Conservation (phyloP, 2,888 invertebrate species). For the Volucella inanis region DNA sequence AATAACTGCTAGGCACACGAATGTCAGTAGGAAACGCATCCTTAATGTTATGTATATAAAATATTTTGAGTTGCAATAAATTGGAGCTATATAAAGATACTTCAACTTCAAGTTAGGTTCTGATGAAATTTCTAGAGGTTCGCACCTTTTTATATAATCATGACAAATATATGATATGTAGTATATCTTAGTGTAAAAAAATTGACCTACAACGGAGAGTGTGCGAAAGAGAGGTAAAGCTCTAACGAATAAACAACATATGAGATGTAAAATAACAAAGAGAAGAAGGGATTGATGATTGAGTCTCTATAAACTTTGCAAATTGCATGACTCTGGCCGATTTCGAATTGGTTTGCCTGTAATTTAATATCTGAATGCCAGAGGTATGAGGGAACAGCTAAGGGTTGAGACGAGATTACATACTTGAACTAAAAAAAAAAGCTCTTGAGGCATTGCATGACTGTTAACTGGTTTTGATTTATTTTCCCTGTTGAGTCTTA, state of each 20-base stretch:
- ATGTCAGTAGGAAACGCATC: conserved; percentile 76
- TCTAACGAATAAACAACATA: not conserved
- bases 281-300: too few relatives aligned
- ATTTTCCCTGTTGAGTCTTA: not conserved
- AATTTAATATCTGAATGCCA: not conserved
- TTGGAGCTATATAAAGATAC: conserved; percentile 45
- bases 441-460: conserved; percentile 26
- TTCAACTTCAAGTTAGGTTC: conserved; percentile 59
- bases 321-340: too few relatives aligned
- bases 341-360: too few relatives aligned
- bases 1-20: conserved; percentile 66
- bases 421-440: not conserved
- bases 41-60: conserved; percentile 14
- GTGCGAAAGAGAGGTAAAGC: not conserved
- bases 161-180: too few relatives aligned
- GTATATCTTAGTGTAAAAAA: not conserved
- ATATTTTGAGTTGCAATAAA: not conserved
- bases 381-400: not conserved
- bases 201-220: not conserved
- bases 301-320: too few relatives aligned
- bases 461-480: conserved; percentile 24
- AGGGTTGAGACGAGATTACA: not conserved
- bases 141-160: conserved; percentile 59
- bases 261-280: too few relatives aligned
- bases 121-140: conserved; percentile 44